Percentiles rank a stretch among this genome's conserved stretches.
These are phyloP conservation scores for Stegodyphus dumicola DNA, from an alignment of 1,140 invertebrate species.

Conservation along the genomic window DNA sequence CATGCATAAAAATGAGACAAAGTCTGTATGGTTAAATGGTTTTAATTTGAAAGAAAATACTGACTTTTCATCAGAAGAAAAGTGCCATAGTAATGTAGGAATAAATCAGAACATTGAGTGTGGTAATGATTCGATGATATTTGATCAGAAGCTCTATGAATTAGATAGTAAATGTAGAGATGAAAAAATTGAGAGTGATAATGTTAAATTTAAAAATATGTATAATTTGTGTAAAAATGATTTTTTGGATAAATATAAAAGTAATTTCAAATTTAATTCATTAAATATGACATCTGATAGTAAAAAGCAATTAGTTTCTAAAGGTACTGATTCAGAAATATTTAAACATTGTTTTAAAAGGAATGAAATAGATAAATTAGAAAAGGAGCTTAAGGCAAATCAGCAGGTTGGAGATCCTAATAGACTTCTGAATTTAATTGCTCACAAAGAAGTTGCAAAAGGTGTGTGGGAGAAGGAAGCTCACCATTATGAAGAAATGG, in stretches of 20 bases:
- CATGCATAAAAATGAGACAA: no score
- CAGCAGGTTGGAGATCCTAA: not conserved
- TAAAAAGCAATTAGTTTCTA: not conserved
- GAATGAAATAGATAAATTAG: conserved; percentile 17
- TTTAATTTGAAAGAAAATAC: not conserved
- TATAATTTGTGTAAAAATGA: not conserved
- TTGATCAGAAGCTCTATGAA: not conserved
- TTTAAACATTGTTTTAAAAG: conserved; percentile 1
- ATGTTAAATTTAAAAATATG: not conserved
- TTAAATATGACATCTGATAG: not conserved
- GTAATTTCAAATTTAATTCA: conserved; percentile 22
- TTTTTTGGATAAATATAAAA: conserved; percentile 14
- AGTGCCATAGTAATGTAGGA: not conserved
- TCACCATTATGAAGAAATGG: not conserved
- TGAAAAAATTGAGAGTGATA: no score
- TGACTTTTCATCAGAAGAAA: not conserved
- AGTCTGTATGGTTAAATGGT: not conserved
- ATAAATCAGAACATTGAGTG: not conserved
- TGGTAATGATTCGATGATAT: conserved; percentile 14
- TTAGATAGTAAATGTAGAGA: no score
- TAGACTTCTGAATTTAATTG: conserved; percentile 14
- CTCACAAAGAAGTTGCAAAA: conserved; percentile 6
- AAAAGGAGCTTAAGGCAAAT: conserved; percentile 11
- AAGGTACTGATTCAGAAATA: conserved; percentile 5
- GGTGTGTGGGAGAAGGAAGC: not conserved